Conservation (phyloP, 2,797 vertebrate species). For the Myotis planiceps region DNA sequence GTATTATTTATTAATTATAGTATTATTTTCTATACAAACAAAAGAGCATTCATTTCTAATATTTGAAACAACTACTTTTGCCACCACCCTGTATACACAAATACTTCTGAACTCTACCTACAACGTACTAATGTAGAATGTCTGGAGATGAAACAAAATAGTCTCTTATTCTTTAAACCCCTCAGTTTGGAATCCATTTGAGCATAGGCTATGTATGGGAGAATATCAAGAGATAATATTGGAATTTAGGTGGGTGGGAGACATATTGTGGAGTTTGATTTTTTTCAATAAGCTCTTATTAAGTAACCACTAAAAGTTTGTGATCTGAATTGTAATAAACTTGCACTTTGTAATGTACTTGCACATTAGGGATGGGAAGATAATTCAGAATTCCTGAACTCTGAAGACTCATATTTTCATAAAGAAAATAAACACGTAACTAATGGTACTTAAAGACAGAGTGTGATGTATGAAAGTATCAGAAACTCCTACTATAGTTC, state of each 20-base stretch:
- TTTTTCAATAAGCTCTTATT: background rate
- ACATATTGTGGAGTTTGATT: background rate
- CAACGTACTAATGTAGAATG: background rate
- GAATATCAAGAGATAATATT: background rate
- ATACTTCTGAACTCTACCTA: background rate
- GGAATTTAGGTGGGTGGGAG: background rate
- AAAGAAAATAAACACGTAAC: slow-evolving; percentile 8
- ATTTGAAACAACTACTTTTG: background rate
- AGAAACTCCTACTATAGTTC: background rate
- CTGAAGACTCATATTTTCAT: background rate
- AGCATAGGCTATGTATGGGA: background rate
- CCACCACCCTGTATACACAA: background rate
- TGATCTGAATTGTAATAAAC: background rate
- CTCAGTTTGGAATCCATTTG: background rate
- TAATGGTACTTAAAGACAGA: slow-evolving; percentile 26
- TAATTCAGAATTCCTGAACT: background rate
- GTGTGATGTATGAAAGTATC: background rate
- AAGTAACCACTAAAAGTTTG: background rate
- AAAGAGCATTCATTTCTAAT: too few relatives aligned
- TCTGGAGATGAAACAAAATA: background rate
- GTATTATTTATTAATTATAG: too few relatives aligned
- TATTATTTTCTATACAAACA: too few relatives aligned
- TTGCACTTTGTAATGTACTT: background rate
- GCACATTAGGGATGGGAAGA: background rate
- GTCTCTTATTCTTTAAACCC: background rate